Base-by-base conservation (phyloP, 2,797 vertebrate genomes). In the Tokudaia tokunoshimensis region DNA sequence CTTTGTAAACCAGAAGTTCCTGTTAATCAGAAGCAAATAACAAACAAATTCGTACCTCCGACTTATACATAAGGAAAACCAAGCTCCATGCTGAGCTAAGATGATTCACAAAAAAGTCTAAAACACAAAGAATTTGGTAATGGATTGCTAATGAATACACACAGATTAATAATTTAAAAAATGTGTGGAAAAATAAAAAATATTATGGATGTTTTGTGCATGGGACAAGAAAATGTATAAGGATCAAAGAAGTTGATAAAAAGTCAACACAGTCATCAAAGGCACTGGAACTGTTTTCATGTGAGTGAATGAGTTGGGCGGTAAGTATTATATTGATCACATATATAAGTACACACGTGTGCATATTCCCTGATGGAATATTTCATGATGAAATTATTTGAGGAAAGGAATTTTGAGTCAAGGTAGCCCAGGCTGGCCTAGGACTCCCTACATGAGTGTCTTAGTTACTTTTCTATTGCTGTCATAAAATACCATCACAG, bases 1-100 rank as follows among this genome's bases (percentile, higher is more conserved):
- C 57, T 84, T 34, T 59, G 50, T 31, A 74, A 91, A 26, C 19
- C 22, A 8, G n/a, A 8, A 79, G 31, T 74, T 95, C 91, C 44
- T 93, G 37, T 83, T 91, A 37, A 72, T 84, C 78, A 59, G n/a
- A 93, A 88, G 76, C 52, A 75, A 83, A 95, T 72, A 72, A 86
- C 55, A 82, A 81, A 50, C 50, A 59, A 76, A 91, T 93, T 26
- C 61, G 29, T 55, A 50, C 55, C 55, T 65, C 47, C 1, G 17
- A 57, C 52, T 83, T 65, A 52, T 29, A 87, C 11, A 12, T 29
- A 78, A 44, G 57, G 83, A 91, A 70, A 91, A 20, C 37, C 44
- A 79, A 83, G 7, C 7, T 80, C 15, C 67, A 22, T 63, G 11
- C 3, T 50, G 29, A 83, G 24, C 10, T 91, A 41, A 92, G 82